Conservation (phyloP, 2,888 invertebrate species). For the Campoletis raptor region DNA sequence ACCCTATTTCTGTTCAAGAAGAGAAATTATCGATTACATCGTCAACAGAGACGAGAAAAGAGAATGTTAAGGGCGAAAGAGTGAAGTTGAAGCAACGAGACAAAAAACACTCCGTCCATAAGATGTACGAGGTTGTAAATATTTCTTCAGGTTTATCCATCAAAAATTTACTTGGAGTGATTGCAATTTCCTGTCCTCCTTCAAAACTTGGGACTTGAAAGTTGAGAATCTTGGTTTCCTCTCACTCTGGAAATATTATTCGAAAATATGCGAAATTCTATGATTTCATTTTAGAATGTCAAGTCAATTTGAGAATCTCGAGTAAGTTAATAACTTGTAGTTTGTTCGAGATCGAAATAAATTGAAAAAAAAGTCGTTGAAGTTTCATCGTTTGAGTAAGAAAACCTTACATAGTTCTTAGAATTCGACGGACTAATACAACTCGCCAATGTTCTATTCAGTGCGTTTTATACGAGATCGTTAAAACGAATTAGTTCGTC, state of each 20-base stretch:
- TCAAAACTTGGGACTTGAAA: neutral
- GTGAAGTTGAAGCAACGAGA: slow-evolving; percentile 27
- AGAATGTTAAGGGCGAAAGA: slow-evolving; percentile 8
- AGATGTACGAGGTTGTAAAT: slow-evolving; percentile 9
- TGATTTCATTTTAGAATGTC: neutral
- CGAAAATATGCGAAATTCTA: neutral
- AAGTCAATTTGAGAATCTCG: neutral
- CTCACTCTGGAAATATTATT: neutral
- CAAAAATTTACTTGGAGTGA: too few relatives aligned
- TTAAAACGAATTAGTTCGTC: slow-evolving; percentile 45
- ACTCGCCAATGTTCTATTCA: neutral
- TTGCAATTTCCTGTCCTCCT: neutral
- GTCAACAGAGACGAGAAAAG: slow-evolving; percentile 36
- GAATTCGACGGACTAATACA: neutral
- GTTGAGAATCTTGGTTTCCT: neutral
- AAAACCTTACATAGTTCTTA: neutral
- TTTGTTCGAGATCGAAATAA: neutral
- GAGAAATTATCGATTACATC: slow-evolving; percentile 61
- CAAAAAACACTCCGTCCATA: slow-evolving; percentile 27
- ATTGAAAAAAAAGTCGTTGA: neutral
- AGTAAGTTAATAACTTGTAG: neutral
- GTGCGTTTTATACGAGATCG: neutral
- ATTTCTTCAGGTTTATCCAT: neutral
- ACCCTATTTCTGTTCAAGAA: neutral
- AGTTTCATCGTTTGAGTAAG: neutral